Evolutionary conservation across 2,797 vertebrate species (phyloP).

Genomic region (Simalia tracyae): DNA sequence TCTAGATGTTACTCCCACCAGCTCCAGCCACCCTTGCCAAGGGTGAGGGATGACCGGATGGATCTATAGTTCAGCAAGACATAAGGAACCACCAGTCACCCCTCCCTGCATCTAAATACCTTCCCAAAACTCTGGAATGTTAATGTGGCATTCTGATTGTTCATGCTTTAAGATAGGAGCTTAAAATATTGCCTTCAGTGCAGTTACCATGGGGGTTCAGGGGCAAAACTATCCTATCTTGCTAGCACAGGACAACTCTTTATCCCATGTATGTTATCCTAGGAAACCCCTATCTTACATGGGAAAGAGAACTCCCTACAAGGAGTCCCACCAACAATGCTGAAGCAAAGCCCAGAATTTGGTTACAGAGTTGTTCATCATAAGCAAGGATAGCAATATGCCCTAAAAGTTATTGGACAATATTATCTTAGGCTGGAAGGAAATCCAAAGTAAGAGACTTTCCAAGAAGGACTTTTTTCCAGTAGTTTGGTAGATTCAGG

Average conservation of each 20-base stretch:
- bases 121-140: not conserved
- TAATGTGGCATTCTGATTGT: not conserved
- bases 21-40: not conserved
- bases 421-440: slow-evolving; percentile 27
- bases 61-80: not conserved
- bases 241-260: not conserved
- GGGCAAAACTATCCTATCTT: slow-evolving; percentile 30
- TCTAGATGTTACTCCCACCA: not conserved
- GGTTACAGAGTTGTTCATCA: slow-evolving; percentile 57
- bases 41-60: not conserved
- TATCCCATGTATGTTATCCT: not conserved
- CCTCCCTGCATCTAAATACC: not conserved
- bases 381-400: slow-evolving; percentile 65
- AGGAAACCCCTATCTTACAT: not conserved
- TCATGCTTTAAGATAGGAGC: not conserved
- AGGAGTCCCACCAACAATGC: slow-evolving; percentile 57
- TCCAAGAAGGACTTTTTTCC: slow-evolving; percentile 13
- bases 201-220: not conserved
- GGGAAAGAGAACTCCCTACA: slow-evolving; percentile 46
- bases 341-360: slow-evolving; percentile 46
- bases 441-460: slow-evolving; percentile 39
- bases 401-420: slow-evolving; percentile 58
- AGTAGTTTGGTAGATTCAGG: slow-evolving; percentile 4
- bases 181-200: not conserved
- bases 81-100: not conserved